A percentile compares a stretch with the other conserved stretches of the same genome.
These are phyloP conservation scores for Drosophila busckii DNA, from an alignment of 1,140 invertebrate genomes.

Conservation along the genomic window DNA sequence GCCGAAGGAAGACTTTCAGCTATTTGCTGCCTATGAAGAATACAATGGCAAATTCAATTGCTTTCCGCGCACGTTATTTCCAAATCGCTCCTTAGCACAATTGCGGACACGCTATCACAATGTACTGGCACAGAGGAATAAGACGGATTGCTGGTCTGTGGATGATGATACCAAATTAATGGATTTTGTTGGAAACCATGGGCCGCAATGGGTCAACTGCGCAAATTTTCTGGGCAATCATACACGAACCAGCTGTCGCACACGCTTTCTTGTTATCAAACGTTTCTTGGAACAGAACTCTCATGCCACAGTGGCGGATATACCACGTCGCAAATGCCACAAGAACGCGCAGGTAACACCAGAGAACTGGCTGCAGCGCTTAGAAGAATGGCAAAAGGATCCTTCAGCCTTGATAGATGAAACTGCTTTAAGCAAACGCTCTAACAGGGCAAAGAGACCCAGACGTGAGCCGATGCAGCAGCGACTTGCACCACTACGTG, in stretches of 20 bases:
- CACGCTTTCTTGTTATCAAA: conserved; percentile 78
- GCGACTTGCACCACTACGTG: neutral
- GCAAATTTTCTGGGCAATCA: conserved; percentile 77
- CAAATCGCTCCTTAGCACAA: conserved; percentile 80
- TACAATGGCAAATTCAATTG: conserved; percentile 82
- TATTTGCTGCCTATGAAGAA: conserved; percentile 81
- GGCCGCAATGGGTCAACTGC: conserved; percentile 79
- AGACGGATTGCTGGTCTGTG: conserved; percentile 78
- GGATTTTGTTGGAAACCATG: conserved; percentile 67
- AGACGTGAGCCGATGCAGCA: neutral
- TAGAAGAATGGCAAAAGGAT: conserved; percentile 45
- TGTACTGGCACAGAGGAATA: conserved; percentile 67
- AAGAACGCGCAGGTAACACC: conserved; percentile 32
- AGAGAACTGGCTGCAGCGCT: conserved; percentile 64
- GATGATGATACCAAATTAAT: conserved; percentile 79
- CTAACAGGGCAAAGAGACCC: neutral
- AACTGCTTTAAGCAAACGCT: neutral
- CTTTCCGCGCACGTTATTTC: conserved; percentile 80
- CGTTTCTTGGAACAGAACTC: conserved; percentile 75
- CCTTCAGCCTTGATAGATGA: too few relatives aligned
- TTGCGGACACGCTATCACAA: conserved; percentile 80
- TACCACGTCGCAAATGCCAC: conserved; percentile 46
- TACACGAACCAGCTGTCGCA: conserved; percentile 79
- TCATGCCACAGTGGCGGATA: conserved; percentile 48
- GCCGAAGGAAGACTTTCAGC: conserved; percentile 82